These are phyloP conservation scores for Tenthredo scrophulariae DNA, from an alignment of 2,888 invertebrate genomes.

Conservation along the genomic window DNA sequence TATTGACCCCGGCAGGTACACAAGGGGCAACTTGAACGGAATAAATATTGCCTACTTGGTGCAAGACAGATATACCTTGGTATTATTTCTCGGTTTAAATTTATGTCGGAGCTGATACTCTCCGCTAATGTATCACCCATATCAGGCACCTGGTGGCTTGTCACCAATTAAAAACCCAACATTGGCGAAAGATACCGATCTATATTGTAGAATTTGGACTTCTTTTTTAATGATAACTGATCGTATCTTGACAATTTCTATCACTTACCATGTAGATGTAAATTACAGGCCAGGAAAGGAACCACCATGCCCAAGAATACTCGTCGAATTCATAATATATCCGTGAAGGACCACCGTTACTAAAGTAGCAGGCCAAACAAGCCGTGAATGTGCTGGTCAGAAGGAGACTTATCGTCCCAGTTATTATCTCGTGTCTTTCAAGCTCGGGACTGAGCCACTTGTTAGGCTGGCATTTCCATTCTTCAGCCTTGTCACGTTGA, in stretches of 20 bases:
- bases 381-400: constrained; percentile 81
- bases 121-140: no score
- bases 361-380: constrained; percentile 83
- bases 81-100: no score
- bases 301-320: constrained; percentile 84
- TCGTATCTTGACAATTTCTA: background rate
- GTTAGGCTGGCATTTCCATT: constrained; percentile 88
- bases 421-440: constrained; percentile 85
- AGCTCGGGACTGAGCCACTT: constrained; percentile 85
- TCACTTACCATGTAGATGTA: constrained; percentile 83
- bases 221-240: background rate
- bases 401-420: constrained; percentile 82
- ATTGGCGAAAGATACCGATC: no score
- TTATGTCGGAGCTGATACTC: no score
- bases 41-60: background rate
- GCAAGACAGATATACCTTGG: background rate
- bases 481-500: constrained; percentile 81
- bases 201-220: no score
- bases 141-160: no score
- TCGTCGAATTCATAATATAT: constrained; percentile 84
- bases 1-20: background rate
- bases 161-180: no score
- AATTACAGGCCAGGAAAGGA: constrained; percentile 83
- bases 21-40: background rate
- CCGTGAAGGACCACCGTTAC: constrained; percentile 84